Evolutionary conservation across 2,888 invertebrate genomes (phyloP).

Genomic region (Malthinus flaveolus): DNA sequence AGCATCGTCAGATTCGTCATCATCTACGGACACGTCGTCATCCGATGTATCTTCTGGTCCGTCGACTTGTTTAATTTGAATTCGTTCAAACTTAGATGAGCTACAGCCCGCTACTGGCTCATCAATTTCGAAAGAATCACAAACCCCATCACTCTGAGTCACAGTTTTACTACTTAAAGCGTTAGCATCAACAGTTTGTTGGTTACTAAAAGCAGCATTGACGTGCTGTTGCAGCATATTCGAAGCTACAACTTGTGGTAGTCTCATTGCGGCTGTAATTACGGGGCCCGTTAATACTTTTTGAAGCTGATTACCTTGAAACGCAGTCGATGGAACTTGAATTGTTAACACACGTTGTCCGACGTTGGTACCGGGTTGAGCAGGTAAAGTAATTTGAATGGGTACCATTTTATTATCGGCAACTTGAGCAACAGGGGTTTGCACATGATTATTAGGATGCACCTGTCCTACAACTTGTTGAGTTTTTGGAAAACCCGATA

Average conservation of each 20-base stretch:
- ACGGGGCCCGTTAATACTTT: slow-evolving; percentile 83
- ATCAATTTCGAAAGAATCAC: not conserved
- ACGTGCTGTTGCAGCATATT: slow-evolving; percentile 87
- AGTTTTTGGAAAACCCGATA: slow-evolving; percentile 36
- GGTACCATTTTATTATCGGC: slow-evolving; percentile 59
- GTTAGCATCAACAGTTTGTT: slow-evolving; percentile 24
- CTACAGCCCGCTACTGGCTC: not conserved
- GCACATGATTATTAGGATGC: slow-evolving; percentile 40
- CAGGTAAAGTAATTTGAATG: slow-evolving; percentile 77
- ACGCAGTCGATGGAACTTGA: slow-evolving; percentile 84
- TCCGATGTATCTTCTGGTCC: slow-evolving; percentile 8
- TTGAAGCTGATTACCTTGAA: slow-evolving; percentile 65
- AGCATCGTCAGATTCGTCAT: slow-evolving; percentile 6
- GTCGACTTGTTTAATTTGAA: slow-evolving; percentile 3
- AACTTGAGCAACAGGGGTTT: slow-evolving; percentile 45
- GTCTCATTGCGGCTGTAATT: slow-evolving; percentile 85
- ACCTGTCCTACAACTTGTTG: slow-evolving; percentile 39
- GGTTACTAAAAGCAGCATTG: slow-evolving; percentile 65
- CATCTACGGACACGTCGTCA: slow-evolving; percentile 1
- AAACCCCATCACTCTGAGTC: slow-evolving; percentile 39
- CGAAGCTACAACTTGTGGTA: slow-evolving; percentile 81
- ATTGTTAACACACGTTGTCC: slow-evolving; percentile 78
- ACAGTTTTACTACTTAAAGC: slow-evolving; percentile 35
- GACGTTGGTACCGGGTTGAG: slow-evolving; percentile 69
- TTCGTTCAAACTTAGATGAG: not conserved